Evolutionary conservation across 2,113 vertebrate species (phyloP).

Genomic region (Chrysochloris asiatica): DNA sequence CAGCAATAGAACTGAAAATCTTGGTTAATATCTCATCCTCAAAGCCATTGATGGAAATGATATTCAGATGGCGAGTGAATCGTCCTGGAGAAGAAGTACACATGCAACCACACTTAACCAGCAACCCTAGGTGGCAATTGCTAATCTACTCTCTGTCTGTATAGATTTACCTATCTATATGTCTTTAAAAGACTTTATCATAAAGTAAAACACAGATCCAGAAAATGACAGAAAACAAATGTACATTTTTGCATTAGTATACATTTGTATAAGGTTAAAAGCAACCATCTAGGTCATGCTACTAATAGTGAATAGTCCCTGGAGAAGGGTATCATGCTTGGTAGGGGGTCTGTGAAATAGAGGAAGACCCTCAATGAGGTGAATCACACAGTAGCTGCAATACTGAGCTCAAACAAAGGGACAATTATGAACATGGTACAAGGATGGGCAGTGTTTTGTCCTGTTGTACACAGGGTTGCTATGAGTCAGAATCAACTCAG

Average conservation of each 20-base stretch:
- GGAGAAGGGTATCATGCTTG: neutral
- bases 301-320: neutral
- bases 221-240: neutral
- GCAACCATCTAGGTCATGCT: neutral
- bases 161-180: neutral
- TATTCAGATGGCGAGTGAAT: slow-evolving; percentile 93
- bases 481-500: neutral
- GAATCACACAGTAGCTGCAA: neutral
- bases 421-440: neutral
- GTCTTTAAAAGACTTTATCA: neutral
- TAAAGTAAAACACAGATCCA: neutral
- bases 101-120: neutral
- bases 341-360: neutral
- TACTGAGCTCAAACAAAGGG: neutral
- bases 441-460: no score
- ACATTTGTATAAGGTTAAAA: neutral
- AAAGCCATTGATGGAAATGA: slow-evolving; percentile 91
- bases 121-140: neutral
- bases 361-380: neutral
- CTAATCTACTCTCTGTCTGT: neutral
- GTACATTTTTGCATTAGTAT: neutral
- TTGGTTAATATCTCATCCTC: slow-evolving; percentile 91
- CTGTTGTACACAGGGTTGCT: neutral
- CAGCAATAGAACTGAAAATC: slow-evolving; percentile 92
- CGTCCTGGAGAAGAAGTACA: slow-evolving; percentile 85